Base-by-base conservation (phyloP, 2,888 invertebrate species). In the Harmothoe impar region DNA sequence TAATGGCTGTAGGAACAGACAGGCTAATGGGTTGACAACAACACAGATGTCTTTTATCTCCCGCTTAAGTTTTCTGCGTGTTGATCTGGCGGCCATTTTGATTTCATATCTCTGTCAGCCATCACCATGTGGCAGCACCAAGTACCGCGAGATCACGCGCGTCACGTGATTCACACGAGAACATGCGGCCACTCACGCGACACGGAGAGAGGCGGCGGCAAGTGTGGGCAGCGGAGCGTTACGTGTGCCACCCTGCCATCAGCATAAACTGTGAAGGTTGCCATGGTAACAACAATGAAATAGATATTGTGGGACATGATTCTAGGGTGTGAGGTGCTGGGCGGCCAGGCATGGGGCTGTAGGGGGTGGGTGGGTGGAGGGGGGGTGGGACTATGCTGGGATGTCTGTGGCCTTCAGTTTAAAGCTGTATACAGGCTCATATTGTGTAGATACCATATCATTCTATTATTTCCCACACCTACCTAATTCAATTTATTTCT, bases 281-380 rank as follows among this genome's bases (percentile, higher is more conserved):
- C 72, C 72, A 72, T 72, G 72, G 72, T 29, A 72, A 72, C 72
- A 72, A 72, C 72, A 72, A 72, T 72, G 72, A 29, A 29, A 72
- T 29, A 72, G 72, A 72, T 72, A 72, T 72, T 72, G 25, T 29
- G 72, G 72, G 29, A 72, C 62, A 62, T 62, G 62, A 62, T 62
- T 62, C 25, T n/a, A n/a, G 62, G 62, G 62, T 62, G 62, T 20
- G 62, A 62, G 25, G 15, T 3, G 43, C 43, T 43, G 43, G 43
- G 43, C 10, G 43, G 43, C 3, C 43, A 43, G 43, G 43, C 43
- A 43, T 43, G 43, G 43, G 43, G 43, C 43, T n/a, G n/a, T n/a
- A 43, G 43, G 43, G 43, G 3, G 10, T 43, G 3, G 43, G 43
- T 43, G 43, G n/a, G 43, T 43, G 43, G 43, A 43, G 10, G 43